These are phyloP conservation scores for Distichodus sexfasciatus DNA, from an alignment of 2,797 vertebrate genomes.

Conservation along the genomic window DNA sequence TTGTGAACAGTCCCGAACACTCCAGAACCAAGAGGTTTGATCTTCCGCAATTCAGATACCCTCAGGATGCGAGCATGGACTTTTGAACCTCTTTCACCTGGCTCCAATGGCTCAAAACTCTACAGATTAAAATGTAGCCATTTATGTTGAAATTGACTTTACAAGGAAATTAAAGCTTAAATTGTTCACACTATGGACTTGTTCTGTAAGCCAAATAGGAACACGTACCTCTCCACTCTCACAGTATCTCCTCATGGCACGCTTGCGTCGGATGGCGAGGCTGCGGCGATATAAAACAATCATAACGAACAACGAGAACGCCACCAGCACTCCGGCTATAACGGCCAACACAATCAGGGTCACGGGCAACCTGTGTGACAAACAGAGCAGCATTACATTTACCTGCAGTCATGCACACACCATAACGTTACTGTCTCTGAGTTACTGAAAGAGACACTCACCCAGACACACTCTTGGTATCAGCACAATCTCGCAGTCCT, in stretches of 20 bases:
- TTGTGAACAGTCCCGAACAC: constrained; percentile 91
- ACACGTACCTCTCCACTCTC: constrained; percentile 82
- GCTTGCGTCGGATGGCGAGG: constrained; percentile 86
- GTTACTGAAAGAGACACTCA: constrained; percentile 55
- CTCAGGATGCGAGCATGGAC: constrained; percentile 85
- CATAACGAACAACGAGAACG: constrained; percentile 74
- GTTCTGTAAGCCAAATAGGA: not conserved
- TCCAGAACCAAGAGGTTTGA: constrained; percentile 87
- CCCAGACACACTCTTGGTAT: constrained; percentile 59
- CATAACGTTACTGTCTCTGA: not conserved
- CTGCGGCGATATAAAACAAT: constrained; percentile 84
- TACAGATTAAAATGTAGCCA: too few relatives aligned
- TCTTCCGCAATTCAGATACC: constrained; percentile 83
- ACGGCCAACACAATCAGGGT: constrained; percentile 78
- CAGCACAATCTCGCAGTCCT: constrained; percentile 66
- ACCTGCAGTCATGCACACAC: not conserved
- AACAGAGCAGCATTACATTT: not conserved
- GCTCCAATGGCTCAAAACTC: constrained; percentile 88
- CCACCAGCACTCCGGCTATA: constrained; percentile 69
- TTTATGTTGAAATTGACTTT: too few relatives aligned
- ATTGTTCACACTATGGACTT: too few relatives aligned
- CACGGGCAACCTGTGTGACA: constrained; percentile 62
- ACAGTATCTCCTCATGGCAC: constrained; percentile 92
- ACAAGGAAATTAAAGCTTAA: too few relatives aligned
- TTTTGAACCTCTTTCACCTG: constrained; percentile 86